Percentiles rank a stretch among this genome's conserved stretches.
Evolutionary conservation across 2,888 invertebrate species (phyloP).

Genomic region (Cheilosia vernalis): DNA sequence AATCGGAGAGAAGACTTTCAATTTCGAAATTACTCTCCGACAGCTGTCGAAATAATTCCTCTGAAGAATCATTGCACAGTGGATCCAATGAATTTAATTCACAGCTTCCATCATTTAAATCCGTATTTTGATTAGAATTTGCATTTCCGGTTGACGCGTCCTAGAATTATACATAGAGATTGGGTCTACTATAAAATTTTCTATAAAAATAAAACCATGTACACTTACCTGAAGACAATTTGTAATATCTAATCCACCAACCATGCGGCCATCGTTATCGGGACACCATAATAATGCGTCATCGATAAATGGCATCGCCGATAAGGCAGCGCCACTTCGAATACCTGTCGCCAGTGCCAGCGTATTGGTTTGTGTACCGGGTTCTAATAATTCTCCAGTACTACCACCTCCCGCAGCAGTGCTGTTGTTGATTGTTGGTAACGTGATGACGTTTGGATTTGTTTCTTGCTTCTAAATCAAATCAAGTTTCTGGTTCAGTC

Average conservation of each 20-base stretch:
- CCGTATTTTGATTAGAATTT: constrained; percentile 79
- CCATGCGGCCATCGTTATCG: constrained; percentile 97
- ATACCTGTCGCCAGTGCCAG: constrained; percentile 83
- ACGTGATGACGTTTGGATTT: constrained; percentile 62
- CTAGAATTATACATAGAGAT: constrained; percentile 44
- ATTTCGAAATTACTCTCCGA: constrained; percentile 94
- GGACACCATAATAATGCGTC: constrained; percentile 97
- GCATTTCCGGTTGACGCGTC: constrained; percentile 78
- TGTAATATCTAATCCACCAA: constrained; percentile 88
- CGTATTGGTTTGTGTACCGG: constrained; percentile 78
- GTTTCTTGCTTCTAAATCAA: constrained; percentile 7
- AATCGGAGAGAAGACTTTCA: constrained; percentile 91
- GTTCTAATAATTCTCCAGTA: constrained; percentile 64
- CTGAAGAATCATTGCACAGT: constrained; percentile 86
- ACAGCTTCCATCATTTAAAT: constrained; percentile 78
- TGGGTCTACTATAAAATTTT: background rate
- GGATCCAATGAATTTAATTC: constrained; percentile 82
- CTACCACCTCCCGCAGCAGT: constrained; percentile 51
- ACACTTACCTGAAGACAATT: constrained; percentile 91
- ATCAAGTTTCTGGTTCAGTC: constrained; percentile 24
- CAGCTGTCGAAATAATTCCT: constrained; percentile 91
- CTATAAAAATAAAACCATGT: background rate
- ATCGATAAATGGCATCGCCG: constrained; percentile 98
- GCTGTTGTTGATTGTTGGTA: constrained; percentile 51
- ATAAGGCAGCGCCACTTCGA: constrained; percentile 83